Percentiles rank a stretch among this genome's conserved stretches.
phyloP scores from a whole-genome alignment of 2,797 vertebrate species.

The Pangasius mekongensis region DNA sequence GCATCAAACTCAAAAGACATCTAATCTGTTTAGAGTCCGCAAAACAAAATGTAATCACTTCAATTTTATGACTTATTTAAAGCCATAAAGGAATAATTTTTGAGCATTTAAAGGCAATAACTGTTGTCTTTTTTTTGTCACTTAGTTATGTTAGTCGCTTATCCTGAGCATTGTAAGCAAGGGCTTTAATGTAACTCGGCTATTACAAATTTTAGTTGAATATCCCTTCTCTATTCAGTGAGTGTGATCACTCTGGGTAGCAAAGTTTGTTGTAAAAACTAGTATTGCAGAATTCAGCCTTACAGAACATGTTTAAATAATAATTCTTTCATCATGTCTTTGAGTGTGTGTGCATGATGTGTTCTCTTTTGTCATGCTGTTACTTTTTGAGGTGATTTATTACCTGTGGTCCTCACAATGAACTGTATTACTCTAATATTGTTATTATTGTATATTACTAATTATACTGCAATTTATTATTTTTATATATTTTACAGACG shows the following conservation, averaged over 20 bases:
- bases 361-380: not conserved
- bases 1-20: not conserved
- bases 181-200: not conserved
- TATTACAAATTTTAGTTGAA: not conserved
- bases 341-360: not conserved
- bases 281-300: not conserved
- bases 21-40: not conserved
- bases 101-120: not conserved
- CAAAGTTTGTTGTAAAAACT: not conserved
- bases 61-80: not conserved
- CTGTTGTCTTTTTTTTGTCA: not conserved
- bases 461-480: not conserved
- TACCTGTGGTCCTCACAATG: not conserved
- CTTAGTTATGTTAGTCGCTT: not conserved
- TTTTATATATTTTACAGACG: not conserved
- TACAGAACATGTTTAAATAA: not conserved
- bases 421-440: not conserved
- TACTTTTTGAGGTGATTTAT: not conserved
- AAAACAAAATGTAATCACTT: not conserved
- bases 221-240: not conserved
- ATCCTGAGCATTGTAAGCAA: not conserved
- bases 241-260: not conserved
- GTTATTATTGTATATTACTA: not conserved
- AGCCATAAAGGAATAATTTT: not conserved
- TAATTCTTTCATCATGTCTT: not conserved